These are phyloP conservation scores for Aurelia aurita complex sp. Pacific DNA, from an alignment of 30 jellyfish, hydroid and myxozoan species.

Conservation along the genomic window DNA sequence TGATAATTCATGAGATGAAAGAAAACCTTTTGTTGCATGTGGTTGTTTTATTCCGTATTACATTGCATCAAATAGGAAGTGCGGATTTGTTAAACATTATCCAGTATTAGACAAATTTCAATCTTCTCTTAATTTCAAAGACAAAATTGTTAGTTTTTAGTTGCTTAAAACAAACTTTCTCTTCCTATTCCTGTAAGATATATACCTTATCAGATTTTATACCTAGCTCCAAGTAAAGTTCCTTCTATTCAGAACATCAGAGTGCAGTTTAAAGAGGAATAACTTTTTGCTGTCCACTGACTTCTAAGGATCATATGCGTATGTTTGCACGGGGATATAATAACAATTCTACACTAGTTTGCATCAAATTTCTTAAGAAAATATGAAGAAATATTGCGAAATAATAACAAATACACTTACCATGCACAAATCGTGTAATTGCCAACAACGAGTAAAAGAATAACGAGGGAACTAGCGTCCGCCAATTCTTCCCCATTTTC, in stretches of 20 bases:
- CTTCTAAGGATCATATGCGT: too few species aligned
- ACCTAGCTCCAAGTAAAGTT: too few species aligned
- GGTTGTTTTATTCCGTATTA: conserved; percentile 48
- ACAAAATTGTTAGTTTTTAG: neutral
- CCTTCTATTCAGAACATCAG: too few species aligned
- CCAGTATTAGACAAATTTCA: conserved; percentile 45
- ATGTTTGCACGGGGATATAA: neutral
- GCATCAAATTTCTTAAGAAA: too few species aligned
- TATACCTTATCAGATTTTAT: too few species aligned
- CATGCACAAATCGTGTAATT: conserved; percentile 1
- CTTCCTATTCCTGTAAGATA: too few species aligned
- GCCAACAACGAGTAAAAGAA: neutral
- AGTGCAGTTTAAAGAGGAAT: too few species aligned
- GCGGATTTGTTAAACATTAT: conserved; percentile 51
- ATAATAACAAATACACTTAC: neutral
- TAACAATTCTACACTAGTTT: too few species aligned
- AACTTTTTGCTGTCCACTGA: too few species aligned
- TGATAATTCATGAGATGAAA: conserved; percentile 15
- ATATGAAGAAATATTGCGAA: neutral
- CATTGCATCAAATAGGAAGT: conserved; percentile 40
- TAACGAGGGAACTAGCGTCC: neutral
- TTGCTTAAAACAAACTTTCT: neutral
- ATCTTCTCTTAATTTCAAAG: neutral
- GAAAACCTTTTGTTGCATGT: conserved; percentile 18
- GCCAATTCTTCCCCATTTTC: neutral